Percentiles rank a stretch among this genome's conserved stretches.
Evolutionary conservation across 2,113 vertebrate species (phyloP).

Genomic region (Petromus typicus): DNA sequence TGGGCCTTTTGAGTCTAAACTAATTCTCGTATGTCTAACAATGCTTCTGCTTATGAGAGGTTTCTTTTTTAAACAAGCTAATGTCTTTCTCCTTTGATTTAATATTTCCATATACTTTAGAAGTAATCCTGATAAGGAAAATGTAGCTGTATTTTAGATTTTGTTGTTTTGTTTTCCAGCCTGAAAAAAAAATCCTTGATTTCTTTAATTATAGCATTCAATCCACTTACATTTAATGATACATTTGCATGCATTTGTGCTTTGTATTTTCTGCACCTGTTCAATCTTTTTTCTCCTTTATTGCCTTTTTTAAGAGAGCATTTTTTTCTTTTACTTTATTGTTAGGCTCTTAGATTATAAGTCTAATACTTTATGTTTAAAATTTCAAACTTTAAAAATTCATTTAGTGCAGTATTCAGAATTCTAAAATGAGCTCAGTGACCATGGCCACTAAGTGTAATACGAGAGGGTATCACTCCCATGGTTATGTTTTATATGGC

Average conservation of each 20-base stretch:
- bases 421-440: background rate
- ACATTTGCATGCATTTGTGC: background rate
- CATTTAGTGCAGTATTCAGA: background rate
- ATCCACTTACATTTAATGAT: background rate
- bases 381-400: background rate
- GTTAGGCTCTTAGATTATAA: background rate
- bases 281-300: conserved; percentile 17
- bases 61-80: background rate
- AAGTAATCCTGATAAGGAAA: background rate
- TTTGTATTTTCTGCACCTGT: background rate
- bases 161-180: background rate
- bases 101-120: background rate
- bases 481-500: background rate
- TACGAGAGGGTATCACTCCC: background rate
- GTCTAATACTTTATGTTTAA: background rate
- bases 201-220: conserved; percentile 38
- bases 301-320: background rate
- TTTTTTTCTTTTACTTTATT: background rate
- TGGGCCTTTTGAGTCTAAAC: background rate
- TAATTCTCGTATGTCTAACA: background rate
- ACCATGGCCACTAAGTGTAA: background rate
- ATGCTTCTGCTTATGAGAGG: background rate
- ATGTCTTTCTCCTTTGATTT: background rate
- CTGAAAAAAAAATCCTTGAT: background rate
- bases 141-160: background rate